Evolutionary conservation across 2,113 vertebrate genomes (phyloP), one percentile per base, ranked within the genome.

Genomic region (Rhinichthys klamathensis): DNA sequence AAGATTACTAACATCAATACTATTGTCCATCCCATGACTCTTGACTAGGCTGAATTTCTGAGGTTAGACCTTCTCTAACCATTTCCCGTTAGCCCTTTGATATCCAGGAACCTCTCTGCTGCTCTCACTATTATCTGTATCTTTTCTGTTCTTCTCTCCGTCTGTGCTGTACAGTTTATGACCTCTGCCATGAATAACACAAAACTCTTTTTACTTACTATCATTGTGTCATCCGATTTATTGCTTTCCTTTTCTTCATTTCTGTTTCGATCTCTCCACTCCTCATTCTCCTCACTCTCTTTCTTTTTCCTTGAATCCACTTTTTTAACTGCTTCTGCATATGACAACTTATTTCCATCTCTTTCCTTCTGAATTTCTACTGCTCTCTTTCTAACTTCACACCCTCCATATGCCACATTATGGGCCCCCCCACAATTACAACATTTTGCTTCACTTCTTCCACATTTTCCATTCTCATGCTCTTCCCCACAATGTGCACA

Each of bases 121-220:
- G 65, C 30, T 69, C 16, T 35, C 65, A 69, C 15, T 16, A 70
- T 70, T 21, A 70, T 32, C 18, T 70, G 32, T 35, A 23, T 70
- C 18, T 70, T 41, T 41, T 70, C 65, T 69, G 65, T 69, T 38
- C 67, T 70, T 70, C 67, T 41, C 41, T 70, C 67, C 10, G 67
- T 41, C 8, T 70, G 67, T 0, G 18, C 67, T 38, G 32, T 10
- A 38, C 32, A 23, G 38, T 38, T 41, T 21, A 41, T 72, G 4
- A 63, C 18, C n/a, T 27, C 60, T 63, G 60, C 60, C n/a, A 63
- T 63, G 1, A 63, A 61, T 27, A 27, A 63, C n/a, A 27, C n/a
- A 63, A 70, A 38, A 21, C 21, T 12, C 21, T 21, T 72, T 35
- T 70, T 70, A 70, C 18, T 70, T 10, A 38, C 32, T 21, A 41